Base-by-base conservation (phyloP, 2,888 invertebrate species). In the Orthonevra nobilis region DNA sequence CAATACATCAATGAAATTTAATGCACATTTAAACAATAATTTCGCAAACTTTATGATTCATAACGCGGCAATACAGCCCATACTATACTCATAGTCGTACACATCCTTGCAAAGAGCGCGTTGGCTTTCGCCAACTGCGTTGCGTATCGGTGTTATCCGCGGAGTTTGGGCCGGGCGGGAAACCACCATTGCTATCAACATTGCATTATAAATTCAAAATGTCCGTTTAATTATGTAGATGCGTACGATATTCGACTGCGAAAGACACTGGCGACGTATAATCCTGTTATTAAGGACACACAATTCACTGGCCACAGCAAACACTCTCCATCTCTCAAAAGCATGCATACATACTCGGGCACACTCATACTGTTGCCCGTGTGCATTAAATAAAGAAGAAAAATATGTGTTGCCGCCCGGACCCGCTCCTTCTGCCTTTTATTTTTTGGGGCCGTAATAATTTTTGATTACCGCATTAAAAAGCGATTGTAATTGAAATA, bases 131-230 rank as follows among this genome's bases (percentile, higher is more conserved):
- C n/a, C n/a, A n/a, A n/a, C n/a, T n/a, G n/a, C n/a, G n/a, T n/a
- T n/a, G n/a, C n/a, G n/a, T n/a, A n/a, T n/a, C n/a, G n/a, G n/a
- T n/a, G n/a, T n/a, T n/a, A n/a, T n/a, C n/a, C n/a, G n/a, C n/a
- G n/a, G n/a, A n/a, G n/a, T n/a, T n/a, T n/a, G n/a, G n/a, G n/a
- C n/a, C n/a, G n/a, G n/a, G 15, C 64, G 72, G 40, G 66, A 42
- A 17, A 15, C 60, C 72, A 44, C 54, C 72, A 63, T 42, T 32
- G 73, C 72, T 73, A 73, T 79, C 72, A 79, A 73, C 72, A 56
- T 79, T 79, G 79, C 79, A 79, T 79, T 79, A 79, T 79, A 79
- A 73, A 79, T 79, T 79, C 79, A 79, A 79, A 79, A 73, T 79
- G 72, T 73, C 79, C 66, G 60, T 79, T 79, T 79, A 79, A 79